Evolutionary conservation across 2,797 vertebrate species (phyloP), one percentile per base, ranked within the genome.

Genomic region (Champsocephalus gunnari): DNA sequence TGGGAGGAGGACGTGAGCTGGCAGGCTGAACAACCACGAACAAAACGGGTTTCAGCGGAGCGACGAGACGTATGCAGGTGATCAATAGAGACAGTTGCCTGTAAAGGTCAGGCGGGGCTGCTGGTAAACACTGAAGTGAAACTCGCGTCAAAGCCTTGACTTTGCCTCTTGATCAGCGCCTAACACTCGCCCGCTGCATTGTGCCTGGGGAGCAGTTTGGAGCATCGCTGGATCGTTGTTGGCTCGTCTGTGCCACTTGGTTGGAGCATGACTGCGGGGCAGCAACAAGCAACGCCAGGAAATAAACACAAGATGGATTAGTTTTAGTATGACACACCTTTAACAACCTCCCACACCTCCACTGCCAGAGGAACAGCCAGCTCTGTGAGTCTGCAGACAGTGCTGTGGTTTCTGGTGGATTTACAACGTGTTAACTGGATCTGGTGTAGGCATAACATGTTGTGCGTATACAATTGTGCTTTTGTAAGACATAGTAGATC

Each of bases 281-380:
- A 78, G 81, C 83, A 47, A 57, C 73, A 72, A 66, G 48, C 73
- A 76, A 81, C 59, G 79, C 77, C 84, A 82, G 59, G 78, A 90
- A 78, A 89, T 85, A 88, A 87, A 91, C 85, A 83, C 83, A 83
- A 79, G 79, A 90, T 91, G 87, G 88, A 92, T 92, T 90, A 84
- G 87, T 89, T 88, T 87, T 87, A 90, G 71, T 89, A 79, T 79
- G 81, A 88, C 77, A 82, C 76, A 80, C 75, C 72, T 49, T 80
- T 63, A 73, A 57, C 58, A 58, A 45, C 47, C 56, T 65, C 59
- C 47, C 51, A 47, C 17, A 55, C 45, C 6, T 49, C 34, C 5
- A 41, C 10, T 60, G 38, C 44, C 49, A 63, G 19, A 72, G 19
- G 72, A 12, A 44, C 50, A 77, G 58, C 44, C 50, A 41, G 24